Base-by-base conservation (phyloP, 2,113 vertebrate species). In the Uria aalge region DNA sequence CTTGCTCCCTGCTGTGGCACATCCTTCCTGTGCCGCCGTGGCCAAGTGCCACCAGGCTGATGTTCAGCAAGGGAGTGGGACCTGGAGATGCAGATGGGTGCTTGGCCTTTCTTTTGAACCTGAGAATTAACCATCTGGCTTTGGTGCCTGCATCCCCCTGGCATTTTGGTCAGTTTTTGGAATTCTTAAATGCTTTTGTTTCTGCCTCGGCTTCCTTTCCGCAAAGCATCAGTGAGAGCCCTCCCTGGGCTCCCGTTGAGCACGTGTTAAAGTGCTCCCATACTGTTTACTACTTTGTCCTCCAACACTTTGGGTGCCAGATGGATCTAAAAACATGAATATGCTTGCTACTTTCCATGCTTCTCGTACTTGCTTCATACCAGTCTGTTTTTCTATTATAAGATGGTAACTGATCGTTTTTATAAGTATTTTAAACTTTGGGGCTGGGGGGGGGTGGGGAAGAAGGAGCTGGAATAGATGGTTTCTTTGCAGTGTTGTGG, bases 141-240 rank as follows among this genome's bases (percentile, higher is more conserved):
- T 68, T 5, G 8, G 7, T 64, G 36, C 47, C 66, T 0, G 0
- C 20, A 17, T 43, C 41, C 14, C 9, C 43, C 13, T 68, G 74
- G 57, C 17, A 1, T 48, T 68, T 84, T 38, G 23, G 36, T 30
- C 24, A 4, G 0, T 12, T 66, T 90, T 69, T 32, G 14, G 29
- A 32, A 29, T 23, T 20, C 53, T 68, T 48, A 53, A 62, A 18
- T 47, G 23, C 11, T 84, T 78, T 5, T 55, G 23, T 32, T 24
- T 68, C 38, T 85, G 62, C 27, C 63, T 78, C 12, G 9, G 38
- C 45, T 91, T 67, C 52, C 47, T 60, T 41, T 72, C 63, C 52
- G 56, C 34, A 32, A 8, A 75, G 72, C 75, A 64, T 50, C 32
- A 23, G 52, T 2, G 47, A 43, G 77, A 72, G 62, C 34, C 26